Base-by-base conservation (phyloP, 2,797 vertebrate genomes). In the Melanotaenia boesemani region DNA sequence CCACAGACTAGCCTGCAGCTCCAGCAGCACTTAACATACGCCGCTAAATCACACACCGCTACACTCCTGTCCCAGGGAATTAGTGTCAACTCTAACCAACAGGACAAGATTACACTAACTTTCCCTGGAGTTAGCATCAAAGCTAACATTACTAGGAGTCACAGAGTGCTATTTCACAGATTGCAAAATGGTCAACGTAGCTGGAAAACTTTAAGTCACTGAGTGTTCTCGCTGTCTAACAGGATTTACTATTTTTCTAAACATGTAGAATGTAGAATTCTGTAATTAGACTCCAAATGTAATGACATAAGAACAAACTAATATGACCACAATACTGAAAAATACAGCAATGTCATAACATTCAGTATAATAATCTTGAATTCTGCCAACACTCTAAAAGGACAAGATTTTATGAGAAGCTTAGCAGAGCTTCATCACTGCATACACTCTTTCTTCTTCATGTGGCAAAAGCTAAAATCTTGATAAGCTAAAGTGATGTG, bases 11-110 rank as follows among this genome's bases (percentile, higher is more conserved):
- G 91, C 91, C 92, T 76, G 81, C 77, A 91, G 91, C 89, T 86
- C 62, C 81, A 77, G 87, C 86, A 90, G 87, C 91, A 92, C 90
- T 93, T 92, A 94, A 91, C 93, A 93, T 92, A 93, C 85, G 86
- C 81, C 68, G 72, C 88, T 82, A 92, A 91, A 90, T 92, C 90
- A 91, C 87, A 92, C 86, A 90, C 83, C 78, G 87, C 90, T 90
- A 90, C 87, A 79, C 90, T 89, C 79, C 85, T 91, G 91, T 93
- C 93, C 85, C 77, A 68, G 83, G 77, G 73, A 89, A 91, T 93
- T 88, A 91, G 79, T 52, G 67, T 93, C 91, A 90, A 76, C 84
- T 58, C 71, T 71, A 58, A 85, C 89, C 84, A 76, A 85, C 39
- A 79, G 86, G 79, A 86, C 86, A 52, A 72, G 75, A 87, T 89